Evolutionary conservation across 53 echinoderm and acorn worm species (phyloP), one percentile per base, ranked within the genome.

Genomic region (Mesocentrotus franciscanus): DNA sequence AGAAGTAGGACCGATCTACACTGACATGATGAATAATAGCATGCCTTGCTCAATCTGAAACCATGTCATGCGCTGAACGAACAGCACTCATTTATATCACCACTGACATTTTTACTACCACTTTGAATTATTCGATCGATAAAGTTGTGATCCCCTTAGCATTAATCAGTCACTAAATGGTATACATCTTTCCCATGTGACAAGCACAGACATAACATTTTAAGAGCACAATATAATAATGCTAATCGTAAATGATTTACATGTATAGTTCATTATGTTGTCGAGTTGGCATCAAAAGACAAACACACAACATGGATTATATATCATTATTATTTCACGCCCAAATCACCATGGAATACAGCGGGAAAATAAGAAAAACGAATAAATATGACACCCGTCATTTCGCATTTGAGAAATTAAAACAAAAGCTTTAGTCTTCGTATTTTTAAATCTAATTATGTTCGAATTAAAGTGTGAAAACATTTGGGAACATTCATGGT

Each of bases 111-210:
- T 91, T 91, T 35, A 91, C 91, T 66, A 66, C 91, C 35, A 36
- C 66, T 91, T 61, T 91, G 91, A 91, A 66, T 91, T 91, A 91
- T 91, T 91, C 11, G 66, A 91, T 91, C 91, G 64, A 91, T 66
- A 91, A 62, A 91, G 62, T 64, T 91, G 35, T 13, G 34, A 64
- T 60, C 58, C 91, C 22, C 66, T 8, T 91, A 56, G n/a, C 91
- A 91, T 91, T 91, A 91, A 91, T 91, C 91, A 91, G 66, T 62
- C 62, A n/a, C 91, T 33, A 64, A 66, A 36, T 66, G 91, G 66
- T 64, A 91, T 91, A 64, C 91, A 36, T 91, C 68, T 91, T 58
- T 27, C 27, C 58, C 59, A 27, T 87, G 29, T n/a, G 57, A 58
- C 58, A 57, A 57, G 56, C 87, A 59, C 22, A 58, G 58, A 12